Base-by-base conservation (phyloP, 2,797 vertebrate genomes). In the Knipowitschia caucasica region DNA sequence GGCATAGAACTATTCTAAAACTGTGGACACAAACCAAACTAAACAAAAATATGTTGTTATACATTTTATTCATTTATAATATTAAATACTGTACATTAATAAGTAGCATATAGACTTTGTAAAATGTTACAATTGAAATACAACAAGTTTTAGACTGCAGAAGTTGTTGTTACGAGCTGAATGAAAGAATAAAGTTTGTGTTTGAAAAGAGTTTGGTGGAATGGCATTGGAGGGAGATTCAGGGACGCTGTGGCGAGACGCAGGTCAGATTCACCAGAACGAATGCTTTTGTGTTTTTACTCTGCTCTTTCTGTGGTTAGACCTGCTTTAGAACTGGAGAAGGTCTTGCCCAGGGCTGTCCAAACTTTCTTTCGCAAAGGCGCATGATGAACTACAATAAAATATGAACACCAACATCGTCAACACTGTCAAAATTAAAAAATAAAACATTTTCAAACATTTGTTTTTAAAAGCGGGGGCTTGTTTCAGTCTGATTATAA, bases 21-120 rank as follows among this genome's bases (percentile, higher is more conserved):
- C n/a, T n/a, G n/a, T n/a, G n/a, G n/a, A n/a, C n/a, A n/a, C n/a
- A n/a, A n/a, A n/a, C n/a, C n/a, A n/a, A n/a, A n/a, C n/a, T n/a
- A n/a, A n/a, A n/a, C n/a, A 24, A 65, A 64, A 61, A 61, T 61
- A 71, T 60, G 54, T 10, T 67, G 8, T 47, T 1, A 23, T 0
- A 47, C 1, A 9, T 4, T 20, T 59, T 4, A 24, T 20, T 53
- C 31, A 42, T 11, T 17, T 11, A 39, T 34, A 36, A 50, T 27
- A n/a, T 21, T 6, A 62, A 66, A 64, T 26, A 56, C 23, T 56
- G 42, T 63, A 60, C 64, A 68, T 2, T 7, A 15, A 15, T 7
- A 8, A 5, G 42, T 4, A 25, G 14, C 25, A 44, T 15, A 10
- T 15, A 10, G 10, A 39, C 36, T 8, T 10, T 6, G 7, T 18